A percentile compares a stretch with the other conserved stretches of the same genome.
phyloP scores from a whole-genome alignment of 2,888 invertebrate genomes.

The Lepidocyrtoides sp. region DNA sequence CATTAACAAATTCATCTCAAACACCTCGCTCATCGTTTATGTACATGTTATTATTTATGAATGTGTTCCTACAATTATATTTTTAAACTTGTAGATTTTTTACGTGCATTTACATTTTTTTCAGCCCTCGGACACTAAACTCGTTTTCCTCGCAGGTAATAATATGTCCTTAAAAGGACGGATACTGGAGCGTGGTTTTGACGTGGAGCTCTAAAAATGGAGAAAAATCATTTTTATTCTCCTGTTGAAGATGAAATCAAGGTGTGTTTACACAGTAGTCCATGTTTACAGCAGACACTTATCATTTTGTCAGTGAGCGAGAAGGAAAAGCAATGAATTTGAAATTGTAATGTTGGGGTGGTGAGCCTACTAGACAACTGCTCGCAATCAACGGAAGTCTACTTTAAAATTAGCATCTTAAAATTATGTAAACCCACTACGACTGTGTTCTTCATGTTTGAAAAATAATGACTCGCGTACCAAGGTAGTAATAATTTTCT shows the following conservation, averaged over 20 bases:
- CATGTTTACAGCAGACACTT: background rate
- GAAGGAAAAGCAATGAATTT: background rate
- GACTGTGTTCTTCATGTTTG: too few relatives aligned
- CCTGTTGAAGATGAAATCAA: background rate
- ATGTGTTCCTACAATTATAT: conserved; percentile 30
- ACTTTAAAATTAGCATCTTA: background rate
- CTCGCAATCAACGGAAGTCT: background rate
- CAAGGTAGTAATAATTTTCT: too few relatives aligned
- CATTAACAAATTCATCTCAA: background rate
- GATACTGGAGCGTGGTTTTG: background rate
- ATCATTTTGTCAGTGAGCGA: background rate
- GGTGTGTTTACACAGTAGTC: conserved; percentile 19
- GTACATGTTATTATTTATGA: too few relatives aligned
- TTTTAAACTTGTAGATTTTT: background rate
- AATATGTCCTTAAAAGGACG: background rate
- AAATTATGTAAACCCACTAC: background rate
- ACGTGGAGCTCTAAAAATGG: conserved; percentile 28
- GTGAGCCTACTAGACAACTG: background rate
- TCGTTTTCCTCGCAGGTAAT: conserved; percentile 2
- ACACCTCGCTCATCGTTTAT: background rate
- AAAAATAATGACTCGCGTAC: too few relatives aligned
- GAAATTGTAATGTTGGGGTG: background rate
- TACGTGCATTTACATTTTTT: background rate
- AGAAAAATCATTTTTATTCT: conserved; percentile 10
- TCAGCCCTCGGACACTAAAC: background rate